These are phyloP conservation scores for Oncorhynchus gorbuscha DNA, from an alignment of 2,113 vertebrate species.

Conservation along the genomic window DNA sequence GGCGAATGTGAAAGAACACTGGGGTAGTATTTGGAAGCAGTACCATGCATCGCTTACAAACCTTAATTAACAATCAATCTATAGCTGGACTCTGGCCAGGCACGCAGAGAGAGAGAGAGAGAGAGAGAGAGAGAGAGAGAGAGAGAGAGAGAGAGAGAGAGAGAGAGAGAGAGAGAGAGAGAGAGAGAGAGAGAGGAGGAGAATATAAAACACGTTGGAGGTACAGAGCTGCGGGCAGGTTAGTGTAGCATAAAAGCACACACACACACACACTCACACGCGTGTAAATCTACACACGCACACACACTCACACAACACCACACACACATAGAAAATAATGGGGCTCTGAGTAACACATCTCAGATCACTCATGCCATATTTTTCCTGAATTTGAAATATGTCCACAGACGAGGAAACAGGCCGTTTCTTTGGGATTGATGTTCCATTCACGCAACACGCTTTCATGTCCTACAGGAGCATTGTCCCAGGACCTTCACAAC, in stretches of 20 bases:
- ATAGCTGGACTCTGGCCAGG: constrained; percentile 67
- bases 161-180: constrained; percentile 14
- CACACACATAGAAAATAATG: constrained; percentile 10
- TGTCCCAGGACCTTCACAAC: constrained; percentile 33
- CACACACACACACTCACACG: background rate
- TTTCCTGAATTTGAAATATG: background rate
- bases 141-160: background rate
- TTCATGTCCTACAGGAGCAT: constrained; percentile 13
- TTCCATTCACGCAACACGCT: background rate
- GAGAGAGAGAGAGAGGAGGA: constrained; percentile 7
- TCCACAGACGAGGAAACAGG: background rate
- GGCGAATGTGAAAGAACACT: constrained; percentile 64
- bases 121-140: constrained; percentile 19
- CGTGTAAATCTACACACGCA: background rate
- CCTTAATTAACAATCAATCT: constrained; percentile 75
- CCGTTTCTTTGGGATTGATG: constrained; percentile 14
- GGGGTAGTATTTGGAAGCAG: constrained; percentile 55
- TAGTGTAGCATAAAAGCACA: constrained; percentile 22
- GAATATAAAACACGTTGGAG: constrained; percentile 38
- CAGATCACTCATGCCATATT: background rate
- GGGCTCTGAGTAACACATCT: background rate
- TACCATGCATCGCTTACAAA: constrained; percentile 52
- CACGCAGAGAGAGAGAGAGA: constrained; percentile 26
- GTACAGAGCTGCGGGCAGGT: constrained; percentile 43
- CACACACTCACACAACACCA: constrained; percentile 16